phyloP scores from a whole-genome alignment of 2,113 vertebrate species.

The Corythaixoides concolor region DNA sequence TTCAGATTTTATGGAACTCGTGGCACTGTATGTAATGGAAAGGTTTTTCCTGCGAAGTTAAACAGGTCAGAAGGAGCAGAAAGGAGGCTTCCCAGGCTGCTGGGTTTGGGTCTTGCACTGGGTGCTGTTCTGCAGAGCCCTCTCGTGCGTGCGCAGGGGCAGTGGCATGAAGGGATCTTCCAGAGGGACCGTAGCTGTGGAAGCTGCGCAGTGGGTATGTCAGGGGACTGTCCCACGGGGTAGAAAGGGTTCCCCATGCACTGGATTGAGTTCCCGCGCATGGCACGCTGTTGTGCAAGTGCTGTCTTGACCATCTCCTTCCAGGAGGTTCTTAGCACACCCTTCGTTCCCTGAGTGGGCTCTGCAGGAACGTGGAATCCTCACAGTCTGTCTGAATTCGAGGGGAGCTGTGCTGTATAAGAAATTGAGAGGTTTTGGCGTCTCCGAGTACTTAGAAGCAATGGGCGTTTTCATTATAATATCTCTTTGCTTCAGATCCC shows the following conservation, averaged over 20 bases:
- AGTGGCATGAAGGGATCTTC: no score
- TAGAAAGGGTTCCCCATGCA: not conserved
- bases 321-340: not conserved
- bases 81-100: no score
- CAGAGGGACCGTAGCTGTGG: no score
- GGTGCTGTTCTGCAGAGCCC: no score
- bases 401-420: not conserved
- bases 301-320: not conserved
- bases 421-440: not conserved
- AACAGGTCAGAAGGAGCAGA: not conserved
- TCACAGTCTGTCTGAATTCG: not conserved
- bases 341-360: not conserved
- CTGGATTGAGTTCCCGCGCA: fast-evolving
- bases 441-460: no score
- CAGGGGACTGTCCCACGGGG: no score
- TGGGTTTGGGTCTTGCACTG: fast-evolving
- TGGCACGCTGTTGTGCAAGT: not conserved
- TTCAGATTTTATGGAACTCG: fast-evolving
- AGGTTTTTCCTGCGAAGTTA: not conserved
- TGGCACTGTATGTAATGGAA: no score
- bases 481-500: not conserved
- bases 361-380: not conserved
- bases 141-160: fast-evolving
- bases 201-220: not conserved
- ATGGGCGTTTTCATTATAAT: no score